These are phyloP conservation scores for Scortum barcoo DNA, from an alignment of 2,113 vertebrate genomes.

Conservation along the genomic window DNA sequence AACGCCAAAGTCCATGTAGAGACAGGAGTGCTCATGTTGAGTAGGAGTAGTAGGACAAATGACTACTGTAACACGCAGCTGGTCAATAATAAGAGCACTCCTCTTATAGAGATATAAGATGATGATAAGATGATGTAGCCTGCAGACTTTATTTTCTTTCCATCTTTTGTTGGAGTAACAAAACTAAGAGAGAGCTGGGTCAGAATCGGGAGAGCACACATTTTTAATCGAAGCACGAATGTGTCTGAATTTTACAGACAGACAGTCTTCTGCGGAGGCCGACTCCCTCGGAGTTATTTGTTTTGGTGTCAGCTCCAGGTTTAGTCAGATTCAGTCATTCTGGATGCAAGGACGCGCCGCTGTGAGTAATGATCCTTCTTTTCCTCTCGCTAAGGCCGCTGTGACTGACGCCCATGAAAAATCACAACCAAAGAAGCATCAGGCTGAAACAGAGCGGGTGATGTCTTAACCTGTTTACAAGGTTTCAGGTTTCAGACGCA, in stretches of 20 bases:
- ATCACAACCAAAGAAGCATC: neutral
- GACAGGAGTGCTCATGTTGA: neutral
- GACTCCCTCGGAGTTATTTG: neutral
- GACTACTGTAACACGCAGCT: neutral
- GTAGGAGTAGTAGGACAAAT: neutral
- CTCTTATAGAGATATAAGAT: neutral
- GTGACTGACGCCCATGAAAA: neutral
- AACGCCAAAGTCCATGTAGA: too few species aligned
- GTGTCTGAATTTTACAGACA: neutral
- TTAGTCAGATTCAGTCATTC: conserved; percentile 2
- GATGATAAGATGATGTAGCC: neutral
- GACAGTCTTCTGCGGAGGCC: neutral
- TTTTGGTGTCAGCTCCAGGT: neutral
- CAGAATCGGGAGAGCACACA: neutral
- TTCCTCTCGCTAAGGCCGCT: neutral
- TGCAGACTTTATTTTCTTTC: neutral
- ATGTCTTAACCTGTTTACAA: neutral
- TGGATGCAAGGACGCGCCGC: neutral
- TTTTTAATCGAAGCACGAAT: neutral
- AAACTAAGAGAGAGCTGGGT: neutral
- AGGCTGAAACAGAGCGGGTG: neutral
- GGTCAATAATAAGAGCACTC: neutral
- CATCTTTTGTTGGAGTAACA: neutral
- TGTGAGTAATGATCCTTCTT: neutral
- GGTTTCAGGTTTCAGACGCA: neutral